Base-by-base conservation (phyloP, 2,888 invertebrate species). In the Melieria crassipennis region DNA sequence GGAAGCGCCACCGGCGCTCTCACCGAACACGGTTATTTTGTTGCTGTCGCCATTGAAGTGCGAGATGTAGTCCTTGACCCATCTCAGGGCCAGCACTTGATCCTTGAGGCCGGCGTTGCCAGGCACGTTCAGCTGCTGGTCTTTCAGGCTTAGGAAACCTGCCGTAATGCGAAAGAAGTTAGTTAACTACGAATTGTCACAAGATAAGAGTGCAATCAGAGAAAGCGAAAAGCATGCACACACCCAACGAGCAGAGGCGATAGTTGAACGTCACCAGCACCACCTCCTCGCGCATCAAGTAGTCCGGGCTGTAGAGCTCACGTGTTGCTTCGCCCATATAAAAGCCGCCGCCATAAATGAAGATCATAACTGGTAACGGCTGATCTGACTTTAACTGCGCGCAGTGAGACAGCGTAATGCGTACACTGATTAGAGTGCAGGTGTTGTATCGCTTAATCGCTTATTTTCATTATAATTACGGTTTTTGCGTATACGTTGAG, bases 21-120 rank as follows among this genome's bases (percentile, higher is more conserved):
- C 87, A 0, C 89, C 89, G 75, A 88, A 88, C 6, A 89, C 78
- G 0, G 89, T 89, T 13, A 86, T 88, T 74, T 89, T 89, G 9
- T 87, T 79, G 0, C 84, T 81, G 79, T 89, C 88, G 1, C 89
- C 89, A 68, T 88, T 87, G 68, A 89, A 89, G 61, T 83, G 75
- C 2, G 77, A 63, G 52, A 88, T 87, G 70, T 89, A 88, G 48
- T 84, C 78, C 70, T 88, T 87, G 0, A 89, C 83, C 89, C 89
- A 89, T 78, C 86, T 86, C 13, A 89, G 77, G 0, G 89, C 89
- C 75, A 88, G 73, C 0, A 88, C 83, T 81, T 88, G 87, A 79
- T 89, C 89, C 80, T 89, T 89, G 0, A 89, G 81, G 0, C 87
- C 89, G 3, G 88, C 88, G 80, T 89, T 89, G 0, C 89, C 89